A percentile compares a stretch with the other conserved stretches of the same genome.
phyloP scores from a whole-genome alignment of 2,888 invertebrate species.

The Beris chalybata region DNA sequence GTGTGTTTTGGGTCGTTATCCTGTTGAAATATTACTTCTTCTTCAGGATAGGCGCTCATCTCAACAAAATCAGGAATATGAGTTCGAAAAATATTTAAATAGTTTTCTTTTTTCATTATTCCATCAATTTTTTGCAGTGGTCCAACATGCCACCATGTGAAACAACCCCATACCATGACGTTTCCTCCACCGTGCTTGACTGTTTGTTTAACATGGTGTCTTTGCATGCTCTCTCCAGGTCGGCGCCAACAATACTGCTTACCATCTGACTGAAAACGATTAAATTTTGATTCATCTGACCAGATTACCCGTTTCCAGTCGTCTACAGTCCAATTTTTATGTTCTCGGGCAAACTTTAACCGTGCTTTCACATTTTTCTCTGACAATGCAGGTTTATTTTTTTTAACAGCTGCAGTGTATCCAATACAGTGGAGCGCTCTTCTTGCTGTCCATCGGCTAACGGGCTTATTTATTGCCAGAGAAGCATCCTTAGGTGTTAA shows the following conservation, averaged over 20 bases:
- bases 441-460: conserved; percentile 33
- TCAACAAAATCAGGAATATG: conserved; percentile 34
- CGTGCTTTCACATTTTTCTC: conserved; percentile 32
- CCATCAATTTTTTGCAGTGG: conserved; percentile 1
- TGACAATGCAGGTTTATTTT: conserved; percentile 31
- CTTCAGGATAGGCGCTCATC: neutral
- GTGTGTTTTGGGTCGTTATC: conserved; percentile 4
- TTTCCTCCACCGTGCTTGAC: conserved; percentile 36
- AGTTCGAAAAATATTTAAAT: conserved; percentile 31
- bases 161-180: conserved; percentile 39
- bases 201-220: conserved; percentile 9
- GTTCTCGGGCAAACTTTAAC: conserved; percentile 31
- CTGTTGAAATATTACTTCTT: conserved; percentile 3
- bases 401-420: conserved; percentile 29
- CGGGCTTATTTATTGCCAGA: conserved; percentile 2
- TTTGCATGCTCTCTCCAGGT: conserved; percentile 4
- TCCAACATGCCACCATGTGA: conserved; percentile 37
- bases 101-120: conserved; percentile 36
- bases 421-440: conserved; percentile 29
- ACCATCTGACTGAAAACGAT: conserved; percentile 34
- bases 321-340: conserved; percentile 23
- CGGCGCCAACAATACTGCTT: conserved; percentile 31
- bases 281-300: conserved; percentile 34
- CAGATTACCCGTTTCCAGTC: conserved; percentile 35
- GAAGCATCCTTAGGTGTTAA: no score